These are phyloP conservation scores for Anarrhichthys ocellatus DNA, from an alignment of 2,113 vertebrate genomes.

Conservation along the genomic window DNA sequence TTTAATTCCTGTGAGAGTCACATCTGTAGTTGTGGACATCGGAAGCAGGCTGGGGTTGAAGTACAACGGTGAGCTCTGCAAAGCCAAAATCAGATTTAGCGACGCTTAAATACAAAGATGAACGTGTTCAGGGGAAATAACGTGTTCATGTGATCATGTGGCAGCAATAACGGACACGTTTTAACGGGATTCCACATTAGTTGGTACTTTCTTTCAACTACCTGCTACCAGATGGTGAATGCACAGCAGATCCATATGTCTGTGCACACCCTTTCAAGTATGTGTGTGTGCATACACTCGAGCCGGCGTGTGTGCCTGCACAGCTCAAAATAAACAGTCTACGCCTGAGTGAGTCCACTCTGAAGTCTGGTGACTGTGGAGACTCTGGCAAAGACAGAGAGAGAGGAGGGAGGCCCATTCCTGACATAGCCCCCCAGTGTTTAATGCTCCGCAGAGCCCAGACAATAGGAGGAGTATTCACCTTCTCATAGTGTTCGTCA, in stretches of 20 bases:
- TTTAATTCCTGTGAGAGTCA: slow-evolving; percentile 50
- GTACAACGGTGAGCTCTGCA: background rate
- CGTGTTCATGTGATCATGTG: slow-evolving; percentile 8
- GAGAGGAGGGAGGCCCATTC: slow-evolving; percentile 62
- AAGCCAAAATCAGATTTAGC: background rate
- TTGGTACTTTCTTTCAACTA: background rate
- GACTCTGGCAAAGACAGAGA: slow-evolving; percentile 50
- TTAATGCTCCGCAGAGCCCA: slow-evolving; percentile 70
- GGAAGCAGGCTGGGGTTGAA: background rate
- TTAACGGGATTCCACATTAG: background rate
- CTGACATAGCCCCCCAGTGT: slow-evolving; percentile 67
- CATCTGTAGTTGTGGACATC: background rate
- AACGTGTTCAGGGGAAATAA: background rate
- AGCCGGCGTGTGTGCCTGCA: background rate
- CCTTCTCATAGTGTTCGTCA: slow-evolving; percentile 50
- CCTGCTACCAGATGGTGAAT: slow-evolving; percentile 25
- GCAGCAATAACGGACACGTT: background rate
- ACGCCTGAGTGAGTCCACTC: slow-evolving; percentile 70
- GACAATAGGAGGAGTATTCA: slow-evolving; percentile 71
- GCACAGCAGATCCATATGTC: slow-evolving; percentile 25
- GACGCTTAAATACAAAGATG: background rate
- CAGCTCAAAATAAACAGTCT: slow-evolving; percentile 73
- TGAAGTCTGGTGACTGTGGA: slow-evolving; percentile 67
- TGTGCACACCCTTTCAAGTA: background rate
- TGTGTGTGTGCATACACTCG: background rate